Conservation (phyloP, 2,113 vertebrate species). For the Opisthocomus hoazin region DNA sequence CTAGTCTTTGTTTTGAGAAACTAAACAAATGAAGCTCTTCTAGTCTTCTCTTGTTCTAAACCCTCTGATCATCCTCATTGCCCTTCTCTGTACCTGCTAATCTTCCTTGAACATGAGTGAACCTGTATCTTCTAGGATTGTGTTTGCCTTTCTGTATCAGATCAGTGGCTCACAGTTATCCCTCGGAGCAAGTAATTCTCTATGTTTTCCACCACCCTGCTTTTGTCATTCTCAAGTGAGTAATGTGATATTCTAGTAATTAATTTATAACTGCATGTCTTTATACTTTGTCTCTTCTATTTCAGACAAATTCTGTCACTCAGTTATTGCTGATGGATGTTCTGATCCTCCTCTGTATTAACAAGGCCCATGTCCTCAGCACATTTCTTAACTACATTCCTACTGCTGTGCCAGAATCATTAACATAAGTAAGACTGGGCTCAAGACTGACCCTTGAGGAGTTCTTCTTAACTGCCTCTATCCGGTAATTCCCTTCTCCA, state of each 20-base stretch:
- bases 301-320: not conserved
- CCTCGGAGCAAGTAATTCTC: conserved; percentile 3
- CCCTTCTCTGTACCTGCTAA: conserved; percentile 42
- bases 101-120: conserved; percentile 43
- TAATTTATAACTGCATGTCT: conserved; percentile 34
- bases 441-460: not conserved
- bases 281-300: not conserved
- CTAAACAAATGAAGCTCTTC: conserved; percentile 57
- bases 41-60: conserved; percentile 56
- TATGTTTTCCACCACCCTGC: not conserved
- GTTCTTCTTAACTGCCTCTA: not conserved
- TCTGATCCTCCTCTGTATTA: not conserved
- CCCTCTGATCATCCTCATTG: conserved; percentile 23
- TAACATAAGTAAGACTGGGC: not conserved
- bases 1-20: conserved; percentile 48
- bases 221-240: conserved; percentile 40
- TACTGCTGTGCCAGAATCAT: not conserved
- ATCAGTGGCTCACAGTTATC: conserved; percentile 34
- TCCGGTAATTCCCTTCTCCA: not conserved
- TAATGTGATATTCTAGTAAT: conserved; percentile 24
- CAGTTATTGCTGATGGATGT: not conserved
- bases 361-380: not conserved
- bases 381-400: not conserved
- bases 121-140: conserved; percentile 28
- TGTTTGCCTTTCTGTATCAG: conserved; percentile 25